Conservation (phyloP, 2,888 invertebrate species). For the Orthosia incerta region DNA sequence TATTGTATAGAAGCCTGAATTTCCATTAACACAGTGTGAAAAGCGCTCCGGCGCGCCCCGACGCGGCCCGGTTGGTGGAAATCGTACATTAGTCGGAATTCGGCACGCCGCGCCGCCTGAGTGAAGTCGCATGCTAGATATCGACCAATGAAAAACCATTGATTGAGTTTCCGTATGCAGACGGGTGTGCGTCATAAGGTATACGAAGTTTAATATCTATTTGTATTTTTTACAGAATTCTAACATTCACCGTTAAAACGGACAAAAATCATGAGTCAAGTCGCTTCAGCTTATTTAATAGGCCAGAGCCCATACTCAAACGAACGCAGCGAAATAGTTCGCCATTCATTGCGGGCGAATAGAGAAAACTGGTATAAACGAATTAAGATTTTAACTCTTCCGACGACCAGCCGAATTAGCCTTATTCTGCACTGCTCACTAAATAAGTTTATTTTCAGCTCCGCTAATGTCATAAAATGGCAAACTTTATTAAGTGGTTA, state of each 20-base stretch:
- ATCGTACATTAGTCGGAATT: too few relatives aligned
- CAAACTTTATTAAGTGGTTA: slow-evolving; percentile 12
- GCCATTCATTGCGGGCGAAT: slow-evolving; percentile 74
- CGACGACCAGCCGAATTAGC: slow-evolving; percentile 56
- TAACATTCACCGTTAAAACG: neutral
- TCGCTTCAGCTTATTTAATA: slow-evolving; percentile 41
- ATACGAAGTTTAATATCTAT: too few relatives aligned
- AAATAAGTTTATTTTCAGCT: slow-evolving; percentile 45
- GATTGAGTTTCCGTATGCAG: too few relatives aligned
- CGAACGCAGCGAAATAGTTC: slow-evolving; percentile 75
- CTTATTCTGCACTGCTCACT: slow-evolving; percentile 46
- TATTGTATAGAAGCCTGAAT: too few relatives aligned
- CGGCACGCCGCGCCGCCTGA: too few relatives aligned
- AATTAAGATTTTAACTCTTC: slow-evolving; percentile 81
- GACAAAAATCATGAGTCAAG: neutral
- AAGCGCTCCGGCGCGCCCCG: too few relatives aligned
- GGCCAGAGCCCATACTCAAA: slow-evolving; percentile 69
- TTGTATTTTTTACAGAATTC: too few relatives aligned
- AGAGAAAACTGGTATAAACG: slow-evolving; percentile 79
- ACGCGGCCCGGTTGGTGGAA: too few relatives aligned
- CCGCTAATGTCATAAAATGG: slow-evolving; percentile 16
- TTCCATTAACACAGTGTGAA: too few relatives aligned
- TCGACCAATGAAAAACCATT: too few relatives aligned
- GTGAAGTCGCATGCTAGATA: too few relatives aligned
- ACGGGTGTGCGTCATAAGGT: too few relatives aligned